These are phyloP conservation scores for Sweltsa coloradensis DNA, from an alignment of 1,140 invertebrate genomes.

Conservation along the genomic window DNA sequence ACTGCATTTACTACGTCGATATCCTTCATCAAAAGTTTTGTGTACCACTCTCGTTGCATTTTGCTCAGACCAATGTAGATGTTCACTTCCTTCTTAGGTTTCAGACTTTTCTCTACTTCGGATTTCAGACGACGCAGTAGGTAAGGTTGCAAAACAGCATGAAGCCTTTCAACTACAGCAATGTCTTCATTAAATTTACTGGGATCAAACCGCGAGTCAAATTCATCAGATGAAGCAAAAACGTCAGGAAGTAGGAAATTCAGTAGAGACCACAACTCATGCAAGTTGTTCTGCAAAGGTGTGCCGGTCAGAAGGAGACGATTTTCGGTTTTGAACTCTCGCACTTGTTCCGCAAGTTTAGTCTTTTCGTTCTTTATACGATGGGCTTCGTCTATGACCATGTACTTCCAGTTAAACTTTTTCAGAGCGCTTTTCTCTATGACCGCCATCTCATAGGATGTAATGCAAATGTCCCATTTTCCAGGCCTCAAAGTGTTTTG, in stretches of 20 bases:
- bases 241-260: constrained; percentile 61
- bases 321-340: too few relatives aligned
- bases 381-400: constrained; percentile 63
- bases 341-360: too few relatives aligned
- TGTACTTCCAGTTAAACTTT: constrained; percentile 42
- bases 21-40: too few relatives aligned
- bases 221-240: constrained; percentile 50
- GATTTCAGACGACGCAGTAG: constrained; percentile 51
- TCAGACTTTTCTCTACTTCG: constrained; percentile 48
- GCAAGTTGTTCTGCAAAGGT: constrained; percentile 63
- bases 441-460: constrained; percentile 44
- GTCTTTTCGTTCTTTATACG: constrained; percentile 53
- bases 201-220: constrained; percentile 51
- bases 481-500: constrained; percentile 41
- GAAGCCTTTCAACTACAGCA: too few relatives aligned
- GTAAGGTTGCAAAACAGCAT: constrained; percentile 44
- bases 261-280: constrained; percentile 60
- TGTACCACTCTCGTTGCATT: constrained; percentile 48
- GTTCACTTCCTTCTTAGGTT: constrained; percentile 49
- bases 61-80: constrained; percentile 49
- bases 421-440: constrained; percentile 31
- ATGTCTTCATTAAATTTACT: too few relatives aligned
- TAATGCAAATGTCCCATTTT: constrained; percentile 45
- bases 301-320: constrained; percentile 76
- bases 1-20: too few relatives aligned